Conservation (phyloP, 2,888 invertebrate genomes). For the Sericinus montela region DNA sequence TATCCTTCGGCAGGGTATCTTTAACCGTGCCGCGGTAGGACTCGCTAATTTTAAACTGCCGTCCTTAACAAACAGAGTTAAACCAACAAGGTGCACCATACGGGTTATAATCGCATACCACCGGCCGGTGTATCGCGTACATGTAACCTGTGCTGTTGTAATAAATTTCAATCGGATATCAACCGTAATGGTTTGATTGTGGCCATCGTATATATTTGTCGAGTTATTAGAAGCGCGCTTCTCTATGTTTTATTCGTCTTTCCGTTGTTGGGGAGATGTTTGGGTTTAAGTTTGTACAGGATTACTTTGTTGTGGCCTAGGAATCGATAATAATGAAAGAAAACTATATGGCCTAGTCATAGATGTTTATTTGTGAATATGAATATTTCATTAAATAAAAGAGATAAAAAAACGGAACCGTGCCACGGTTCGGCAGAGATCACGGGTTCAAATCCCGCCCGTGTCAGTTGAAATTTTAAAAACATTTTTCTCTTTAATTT, state of each 20-base stretch:
- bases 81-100: slow-evolving; percentile 45
- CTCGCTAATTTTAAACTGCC: slow-evolving; percentile 60
- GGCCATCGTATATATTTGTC: slow-evolving; percentile 51
- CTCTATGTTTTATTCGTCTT: slow-evolving; percentile 44
- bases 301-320: slow-evolving; percentile 3
- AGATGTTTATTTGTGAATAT: too few species aligned
- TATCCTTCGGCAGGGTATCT: slow-evolving; percentile 39
- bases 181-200: slow-evolving; percentile 29
- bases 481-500: too few species aligned
- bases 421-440: too few species aligned
- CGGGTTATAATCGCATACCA: slow-evolving; percentile 34
- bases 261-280: slow-evolving; percentile 7
- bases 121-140: not conserved
- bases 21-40: slow-evolving; percentile 66
- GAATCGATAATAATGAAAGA: too few species aligned
- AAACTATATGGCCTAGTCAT: too few species aligned
- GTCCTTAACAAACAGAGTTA: slow-evolving; percentile 62
- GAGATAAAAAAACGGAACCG: too few species aligned
- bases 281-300: not conserved
- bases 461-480: too few species aligned
- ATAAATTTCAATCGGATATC: slow-evolving; percentile 29
- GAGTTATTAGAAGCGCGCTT: slow-evolving; percentile 50
- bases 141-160: not conserved
- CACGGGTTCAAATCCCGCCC: too few species aligned
- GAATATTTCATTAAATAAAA: too few species aligned